A percentile compares a stretch with the other conserved stretches of the same genome.
These are phyloP conservation scores for Poliocrania exsul DNA, from an alignment of 2,797 vertebrate genomes.

Conservation along the genomic window DNA sequence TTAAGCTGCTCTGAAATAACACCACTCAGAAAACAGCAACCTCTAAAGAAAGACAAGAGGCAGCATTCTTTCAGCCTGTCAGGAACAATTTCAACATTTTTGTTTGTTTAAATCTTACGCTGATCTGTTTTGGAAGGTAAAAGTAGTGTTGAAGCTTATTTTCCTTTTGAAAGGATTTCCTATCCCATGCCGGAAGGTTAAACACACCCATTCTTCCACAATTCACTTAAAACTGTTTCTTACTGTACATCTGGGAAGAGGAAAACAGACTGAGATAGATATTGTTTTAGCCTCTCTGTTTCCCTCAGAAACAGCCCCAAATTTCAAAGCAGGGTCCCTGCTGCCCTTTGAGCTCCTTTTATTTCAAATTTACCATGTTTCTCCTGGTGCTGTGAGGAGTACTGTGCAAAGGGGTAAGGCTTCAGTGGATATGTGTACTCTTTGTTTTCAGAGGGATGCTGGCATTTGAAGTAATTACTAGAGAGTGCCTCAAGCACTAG, in stretches of 20 bases:
- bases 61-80: neutral
- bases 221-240: constrained; percentile 10
- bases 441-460: neutral
- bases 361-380: neutral
- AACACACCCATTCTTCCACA: constrained; percentile 38
- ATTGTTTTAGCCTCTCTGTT: neutral
- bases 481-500: neutral
- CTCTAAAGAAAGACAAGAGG: neutral
- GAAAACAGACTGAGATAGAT: neutral
- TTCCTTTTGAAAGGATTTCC: constrained; percentile 60
- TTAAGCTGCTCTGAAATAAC: neutral
- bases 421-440: neutral
- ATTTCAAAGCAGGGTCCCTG: neutral
- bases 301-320: neutral
- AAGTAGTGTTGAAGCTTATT: constrained; percentile 11
- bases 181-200: neutral
- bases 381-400: neutral
- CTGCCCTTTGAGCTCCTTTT: neutral
- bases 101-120: neutral
- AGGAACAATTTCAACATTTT: neutral
- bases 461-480: neutral
- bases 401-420: accelerated
- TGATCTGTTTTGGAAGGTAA: neutral
- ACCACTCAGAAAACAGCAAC: neutral
- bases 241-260: neutral